Conservation (phyloP, 2,113 vertebrate species). For the Psephotus haematonotus region DNA sequence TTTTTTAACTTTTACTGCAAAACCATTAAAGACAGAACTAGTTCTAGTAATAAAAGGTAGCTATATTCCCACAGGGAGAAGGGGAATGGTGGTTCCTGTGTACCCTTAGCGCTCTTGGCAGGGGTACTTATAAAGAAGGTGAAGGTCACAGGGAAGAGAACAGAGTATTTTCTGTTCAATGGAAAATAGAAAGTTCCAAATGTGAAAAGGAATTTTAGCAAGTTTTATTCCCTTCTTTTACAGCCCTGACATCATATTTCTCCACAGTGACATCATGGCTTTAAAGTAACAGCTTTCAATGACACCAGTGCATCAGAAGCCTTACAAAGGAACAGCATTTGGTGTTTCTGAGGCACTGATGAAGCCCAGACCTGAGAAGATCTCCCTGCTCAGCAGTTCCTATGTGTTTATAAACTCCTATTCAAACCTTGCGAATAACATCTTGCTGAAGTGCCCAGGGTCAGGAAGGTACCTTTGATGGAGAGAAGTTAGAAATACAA, state of each 20-base stretch:
- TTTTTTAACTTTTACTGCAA: constrained; percentile 63
- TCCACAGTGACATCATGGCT: constrained; percentile 63
- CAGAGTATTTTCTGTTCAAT: constrained; percentile 70
- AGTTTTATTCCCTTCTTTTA: constrained; percentile 66
- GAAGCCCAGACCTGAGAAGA: background rate
- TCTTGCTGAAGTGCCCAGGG: constrained; percentile 41
- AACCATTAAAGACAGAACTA: constrained; percentile 73
- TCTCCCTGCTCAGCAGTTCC: background rate
- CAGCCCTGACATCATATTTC: constrained; percentile 71
- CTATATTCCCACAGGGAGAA: constrained; percentile 56
- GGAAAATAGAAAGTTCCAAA: constrained; percentile 66
- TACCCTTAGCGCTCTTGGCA: constrained; percentile 57
- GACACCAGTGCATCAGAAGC: constrained; percentile 23
- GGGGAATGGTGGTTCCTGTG: constrained; percentile 32
- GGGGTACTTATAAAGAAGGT: constrained; percentile 53
- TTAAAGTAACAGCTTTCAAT: constrained; percentile 40
- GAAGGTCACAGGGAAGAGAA: constrained; percentile 54
- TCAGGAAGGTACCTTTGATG: background rate
- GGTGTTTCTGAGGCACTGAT: background rate
- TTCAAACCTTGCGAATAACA: constrained; percentile 36
- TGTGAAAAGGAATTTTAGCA: constrained; percentile 43
- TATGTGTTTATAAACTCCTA: constrained; percentile 49
- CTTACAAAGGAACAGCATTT: background rate
- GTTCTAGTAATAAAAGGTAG: constrained; percentile 65
- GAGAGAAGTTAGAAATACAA: background rate